Evolutionary conservation across 1,140 invertebrate genomes (phyloP).

Genomic region (Camponotus pennsylvanicus): DNA sequence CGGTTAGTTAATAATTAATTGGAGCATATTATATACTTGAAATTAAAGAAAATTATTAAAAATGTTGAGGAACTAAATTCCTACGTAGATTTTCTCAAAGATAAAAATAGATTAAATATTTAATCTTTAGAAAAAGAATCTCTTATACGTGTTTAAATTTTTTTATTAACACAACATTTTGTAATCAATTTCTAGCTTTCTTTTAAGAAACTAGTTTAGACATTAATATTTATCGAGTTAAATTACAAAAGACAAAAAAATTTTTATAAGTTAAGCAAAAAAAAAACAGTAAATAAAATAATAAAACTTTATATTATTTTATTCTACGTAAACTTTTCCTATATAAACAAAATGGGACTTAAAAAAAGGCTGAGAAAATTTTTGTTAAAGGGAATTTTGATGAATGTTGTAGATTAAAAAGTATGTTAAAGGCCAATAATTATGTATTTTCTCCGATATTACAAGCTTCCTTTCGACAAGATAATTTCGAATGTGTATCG

Average conservation of each 20-base stretch:
- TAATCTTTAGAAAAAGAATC: not conserved
- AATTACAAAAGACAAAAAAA: too few species aligned
- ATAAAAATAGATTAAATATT: not conserved
- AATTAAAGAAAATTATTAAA: not conserved
- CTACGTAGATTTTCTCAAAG: not conserved
- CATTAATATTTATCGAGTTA: too few species aligned
- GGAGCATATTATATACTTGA: not conserved
- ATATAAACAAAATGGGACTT: too few species aligned
- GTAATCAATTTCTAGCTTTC: too few species aligned
- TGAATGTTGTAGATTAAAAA: not conserved
- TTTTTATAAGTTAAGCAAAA: too few species aligned
- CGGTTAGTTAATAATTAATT: not conserved
- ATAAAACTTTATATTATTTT: too few species aligned
- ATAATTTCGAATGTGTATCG: slow-evolving; percentile 20
- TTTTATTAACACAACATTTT: too few species aligned
- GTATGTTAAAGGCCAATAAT: not conserved
- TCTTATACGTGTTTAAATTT: not conserved
- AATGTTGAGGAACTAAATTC: not conserved
- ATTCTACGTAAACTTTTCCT: too few species aligned
- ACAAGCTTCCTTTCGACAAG: not conserved
- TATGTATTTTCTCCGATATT: not conserved
- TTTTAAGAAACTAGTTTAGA: too few species aligned
- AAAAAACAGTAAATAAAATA: too few species aligned
- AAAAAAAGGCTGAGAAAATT: not conserved
- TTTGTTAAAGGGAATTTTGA: not conserved